These are phyloP conservation scores for Amblyraja radiata DNA, from an alignment of 2,797 vertebrate genomes.

Conservation along the genomic window DNA sequence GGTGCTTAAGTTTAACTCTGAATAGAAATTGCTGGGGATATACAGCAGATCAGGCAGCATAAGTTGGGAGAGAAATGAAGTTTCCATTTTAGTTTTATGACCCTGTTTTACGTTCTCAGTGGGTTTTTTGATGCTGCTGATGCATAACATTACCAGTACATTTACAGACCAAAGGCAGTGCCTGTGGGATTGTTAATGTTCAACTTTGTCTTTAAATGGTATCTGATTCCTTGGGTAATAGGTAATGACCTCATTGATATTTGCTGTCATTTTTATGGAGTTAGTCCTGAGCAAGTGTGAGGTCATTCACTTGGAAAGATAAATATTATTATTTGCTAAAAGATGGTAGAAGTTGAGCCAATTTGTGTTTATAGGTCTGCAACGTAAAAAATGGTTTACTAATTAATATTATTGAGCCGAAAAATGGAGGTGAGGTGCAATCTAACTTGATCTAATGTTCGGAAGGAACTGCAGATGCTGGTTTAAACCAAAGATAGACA, in stretches of 20 bases:
- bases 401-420: background rate
- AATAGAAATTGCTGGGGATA: too few relatives aligned
- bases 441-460: background rate
- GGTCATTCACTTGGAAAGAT: background rate
- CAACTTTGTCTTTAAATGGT: background rate
- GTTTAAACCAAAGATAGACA: too few relatives aligned
- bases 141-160: background rate
- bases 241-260: background rate
- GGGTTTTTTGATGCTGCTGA: background rate
- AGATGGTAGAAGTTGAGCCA: background rate
- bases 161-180: background rate
- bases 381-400: background rate
- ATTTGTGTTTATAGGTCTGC: too few relatives aligned
- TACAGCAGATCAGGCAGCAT: too few relatives aligned
- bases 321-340: background rate
- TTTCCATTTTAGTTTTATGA: too few relatives aligned
- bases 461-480: too few relatives aligned
- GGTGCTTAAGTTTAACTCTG: background rate
- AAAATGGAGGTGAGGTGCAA: background rate
- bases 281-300: background rate
- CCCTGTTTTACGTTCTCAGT: background rate
- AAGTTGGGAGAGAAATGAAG: too few relatives aligned
- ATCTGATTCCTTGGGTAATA: background rate
- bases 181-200: background rate
- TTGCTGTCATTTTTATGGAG: background rate